A percentile compares a stretch with the other conserved stretches of the same genome.
Conservation (phyloP, 2,797 vertebrate genomes). For the Discoglossus pictus region DNA sequence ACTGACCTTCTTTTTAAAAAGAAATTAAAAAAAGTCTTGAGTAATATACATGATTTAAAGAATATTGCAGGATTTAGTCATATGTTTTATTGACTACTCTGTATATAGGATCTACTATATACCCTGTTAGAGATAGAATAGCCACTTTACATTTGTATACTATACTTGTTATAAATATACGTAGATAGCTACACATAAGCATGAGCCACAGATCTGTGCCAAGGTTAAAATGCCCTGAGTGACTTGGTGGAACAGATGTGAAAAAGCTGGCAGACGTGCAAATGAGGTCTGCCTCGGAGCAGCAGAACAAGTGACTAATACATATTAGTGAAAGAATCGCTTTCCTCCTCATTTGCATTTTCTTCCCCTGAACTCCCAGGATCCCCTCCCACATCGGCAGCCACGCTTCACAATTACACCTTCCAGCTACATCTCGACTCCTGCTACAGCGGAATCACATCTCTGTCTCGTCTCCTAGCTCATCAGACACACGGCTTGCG, state of each 20-base stretch:
- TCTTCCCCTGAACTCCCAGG: conserved; percentile 33
- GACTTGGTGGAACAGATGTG: conserved; percentile 73
- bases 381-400: neutral
- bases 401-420: conserved; percentile 15
- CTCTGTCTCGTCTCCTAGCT: conserved; percentile 48
- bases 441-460: conserved; percentile 67
- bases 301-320: conserved; percentile 80
- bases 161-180: no score
- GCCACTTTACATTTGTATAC: no score
- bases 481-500: conserved; percentile 22
- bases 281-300: conserved; percentile 79
- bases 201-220: conserved; percentile 66
- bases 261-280: conserved; percentile 77
- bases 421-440: conserved; percentile 59
- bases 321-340: conserved; percentile 78
- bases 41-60: no score
- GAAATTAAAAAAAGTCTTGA: no score
- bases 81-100: no score
- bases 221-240: conserved; percentile 80
- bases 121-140: no score
- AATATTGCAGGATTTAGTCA: no score
- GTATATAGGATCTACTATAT: no score
- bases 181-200: conserved; percentile 11
- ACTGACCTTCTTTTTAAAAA: no score
- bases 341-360: conserved; percentile 79